Percentiles rank a stretch among this genome's conserved stretches.
Evolutionary conservation across 1,140 invertebrate genomes (phyloP).

Genomic region (Drosophila ogumai): DNA sequence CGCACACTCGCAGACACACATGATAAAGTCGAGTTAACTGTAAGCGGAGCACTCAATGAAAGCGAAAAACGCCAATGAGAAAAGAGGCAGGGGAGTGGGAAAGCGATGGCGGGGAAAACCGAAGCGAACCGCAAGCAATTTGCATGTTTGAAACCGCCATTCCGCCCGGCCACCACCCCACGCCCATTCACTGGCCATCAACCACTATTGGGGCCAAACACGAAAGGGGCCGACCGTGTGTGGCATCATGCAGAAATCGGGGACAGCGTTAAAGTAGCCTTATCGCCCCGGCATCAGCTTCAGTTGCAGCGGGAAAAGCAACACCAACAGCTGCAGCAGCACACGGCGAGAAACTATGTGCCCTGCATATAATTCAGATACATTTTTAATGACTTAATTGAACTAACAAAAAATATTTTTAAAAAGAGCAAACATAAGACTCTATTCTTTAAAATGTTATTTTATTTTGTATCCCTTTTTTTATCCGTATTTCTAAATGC

Average conservation of each 20-base stretch:
- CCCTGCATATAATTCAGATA: not conserved
- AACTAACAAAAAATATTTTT: no score
- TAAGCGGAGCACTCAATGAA: conserved; percentile 79
- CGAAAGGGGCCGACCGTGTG: conserved; percentile 76
- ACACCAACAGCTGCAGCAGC: conserved; percentile 11
- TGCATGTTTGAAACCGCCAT: conserved; percentile 81
- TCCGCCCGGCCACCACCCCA: conserved; percentile 12
- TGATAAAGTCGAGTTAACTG: conserved; percentile 68
- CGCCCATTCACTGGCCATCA: conserved; percentile 10
- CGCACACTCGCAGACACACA: conserved; percentile 27
- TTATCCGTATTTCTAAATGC: no score
- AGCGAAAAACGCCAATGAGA: conserved; percentile 63
- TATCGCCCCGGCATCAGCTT: conserved; percentile 63
- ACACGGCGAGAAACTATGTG: not conserved
- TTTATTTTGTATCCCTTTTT: no score
- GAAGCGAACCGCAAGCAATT: conserved; percentile 82
- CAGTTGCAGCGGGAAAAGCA: conserved; percentile 33
- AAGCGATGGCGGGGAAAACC: conserved; percentile 53
- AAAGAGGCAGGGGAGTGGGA: not conserved
- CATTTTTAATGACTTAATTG: not conserved
- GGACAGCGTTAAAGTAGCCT: conserved; percentile 82
- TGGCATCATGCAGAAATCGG: conserved; percentile 79
- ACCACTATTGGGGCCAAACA: conserved; percentile 72
- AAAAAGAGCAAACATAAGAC: not conserved
- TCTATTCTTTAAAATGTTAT: fast-evolving